phyloP scores from a whole-genome alignment of 1,140 invertebrate genomes.

The Drosophila baimaii region DNA sequence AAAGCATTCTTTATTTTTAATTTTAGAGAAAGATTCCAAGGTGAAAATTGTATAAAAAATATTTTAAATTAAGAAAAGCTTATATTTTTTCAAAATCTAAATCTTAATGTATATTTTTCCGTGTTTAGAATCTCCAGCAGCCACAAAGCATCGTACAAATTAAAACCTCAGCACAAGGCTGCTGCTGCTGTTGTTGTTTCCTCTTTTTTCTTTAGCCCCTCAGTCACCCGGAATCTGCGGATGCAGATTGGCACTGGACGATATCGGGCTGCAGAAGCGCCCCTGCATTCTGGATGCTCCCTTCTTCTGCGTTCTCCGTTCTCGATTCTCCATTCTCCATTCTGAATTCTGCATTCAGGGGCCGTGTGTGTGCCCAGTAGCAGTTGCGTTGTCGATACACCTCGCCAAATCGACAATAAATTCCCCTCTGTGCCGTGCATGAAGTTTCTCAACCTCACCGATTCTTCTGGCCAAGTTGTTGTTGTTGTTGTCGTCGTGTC shows the following conservation, averaged over 20 bases:
- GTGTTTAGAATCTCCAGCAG: constrained; percentile 23
- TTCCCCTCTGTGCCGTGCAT: constrained; percentile 71
- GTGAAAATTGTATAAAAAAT: too few relatives aligned
- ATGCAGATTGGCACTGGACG: constrained; percentile 72
- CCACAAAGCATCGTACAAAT: constrained; percentile 63
- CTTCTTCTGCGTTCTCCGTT: not conserved
- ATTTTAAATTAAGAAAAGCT: too few relatives aligned
- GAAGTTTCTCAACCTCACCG: constrained; percentile 42
- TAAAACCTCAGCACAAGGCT: constrained; percentile 77
- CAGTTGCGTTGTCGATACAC: constrained; percentile 84
- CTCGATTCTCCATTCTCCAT: not conserved
- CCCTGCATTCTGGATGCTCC: constrained; percentile 25
- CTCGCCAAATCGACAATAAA: constrained; percentile 84
- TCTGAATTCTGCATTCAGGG: constrained; percentile 43
- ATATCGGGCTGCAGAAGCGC: constrained; percentile 59
- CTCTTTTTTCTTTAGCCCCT: constrained; percentile 3
- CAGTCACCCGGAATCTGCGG: constrained; percentile 37
- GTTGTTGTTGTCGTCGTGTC: constrained; percentile 14
- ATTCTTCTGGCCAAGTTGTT: not conserved
- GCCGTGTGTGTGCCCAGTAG: constrained; percentile 79
- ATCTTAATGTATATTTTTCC: not conserved
- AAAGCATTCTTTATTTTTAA: too few relatives aligned
- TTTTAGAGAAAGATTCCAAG: too few relatives aligned
- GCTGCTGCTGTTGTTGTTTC: constrained; percentile 16
- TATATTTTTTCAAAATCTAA: not conserved